These are phyloP conservation scores for Steatornis caripensis DNA, from an alignment of 2,113 vertebrate species.

Conservation along the genomic window DNA sequence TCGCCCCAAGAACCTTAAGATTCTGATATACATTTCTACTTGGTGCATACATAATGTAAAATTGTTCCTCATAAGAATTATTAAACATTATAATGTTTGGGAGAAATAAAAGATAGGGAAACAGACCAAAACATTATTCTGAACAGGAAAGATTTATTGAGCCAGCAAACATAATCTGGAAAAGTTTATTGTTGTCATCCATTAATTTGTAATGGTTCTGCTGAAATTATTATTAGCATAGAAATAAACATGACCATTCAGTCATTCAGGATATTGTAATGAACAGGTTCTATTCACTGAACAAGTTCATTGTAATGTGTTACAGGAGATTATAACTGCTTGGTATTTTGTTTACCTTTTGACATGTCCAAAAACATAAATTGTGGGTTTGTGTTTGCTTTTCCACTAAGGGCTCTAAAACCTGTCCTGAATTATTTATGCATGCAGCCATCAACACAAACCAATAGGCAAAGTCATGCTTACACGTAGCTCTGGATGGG, in stretches of 20 bases:
- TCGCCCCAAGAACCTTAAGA: neutral
- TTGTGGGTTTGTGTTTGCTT: neutral
- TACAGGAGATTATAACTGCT: neutral
- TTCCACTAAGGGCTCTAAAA: neutral
- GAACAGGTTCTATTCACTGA: neutral
- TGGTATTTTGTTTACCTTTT: neutral
- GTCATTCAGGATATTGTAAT: neutral
- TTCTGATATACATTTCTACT: neutral
- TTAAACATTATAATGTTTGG: neutral
- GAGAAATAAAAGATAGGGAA: neutral
- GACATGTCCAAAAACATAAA: neutral
- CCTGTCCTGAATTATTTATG: neutral
- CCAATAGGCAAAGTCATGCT: neutral
- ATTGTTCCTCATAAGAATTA: neutral
- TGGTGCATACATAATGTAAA: neutral
- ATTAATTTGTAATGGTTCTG: neutral
- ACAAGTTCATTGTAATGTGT: neutral
- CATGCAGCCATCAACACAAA: neutral
- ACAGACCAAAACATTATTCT: neutral
- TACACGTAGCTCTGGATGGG: neutral
- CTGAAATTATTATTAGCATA: neutral
- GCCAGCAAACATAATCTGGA: neutral
- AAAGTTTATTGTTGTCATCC: neutral
- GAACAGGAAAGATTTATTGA: neutral
- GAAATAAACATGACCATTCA: neutral